Evolutionary conservation across 64 coral and sea anemone species (phyloP), one percentile per base, ranked within the genome.

Genomic region (Montipora sp.): DNA sequence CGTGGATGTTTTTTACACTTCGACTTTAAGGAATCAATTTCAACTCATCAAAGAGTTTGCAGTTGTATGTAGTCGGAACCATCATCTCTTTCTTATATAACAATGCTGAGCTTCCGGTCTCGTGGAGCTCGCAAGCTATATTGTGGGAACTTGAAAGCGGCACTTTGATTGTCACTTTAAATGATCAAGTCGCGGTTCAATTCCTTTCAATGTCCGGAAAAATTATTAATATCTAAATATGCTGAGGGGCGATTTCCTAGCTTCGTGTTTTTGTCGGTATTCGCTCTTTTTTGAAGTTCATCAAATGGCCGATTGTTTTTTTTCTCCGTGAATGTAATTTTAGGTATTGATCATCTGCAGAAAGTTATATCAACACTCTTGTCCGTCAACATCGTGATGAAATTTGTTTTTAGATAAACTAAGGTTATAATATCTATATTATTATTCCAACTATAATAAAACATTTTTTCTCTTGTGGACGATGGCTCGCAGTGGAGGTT

Each of bases 251-350:
- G 46, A 16, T 85, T 70, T 72, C 45, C 19, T 57, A 57, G 53
- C 53, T 48, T 48, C 19, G 61, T 85, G 63, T 85, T 85, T 84
- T 48, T 48, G 82, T 67, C 82, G 82, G 82, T 63, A 85, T 47
- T 10, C 11, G 63, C 19, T 5, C 14, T 71, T 72, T 85, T 85
- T 65, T 85, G 47, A 47, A 83, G 45, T 50, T 71, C 44, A 50
- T 72, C 82, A 72, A 85, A 5, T 70, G 45, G 9, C 5, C 4
- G 10, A 7, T 72, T 85, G 43, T 68, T 68, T 47, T 84, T 80
- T 48, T 36, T 19, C 59, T 19, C 44, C 1, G 13, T 15, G 60
- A 68, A 84, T 84, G 14, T 19, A 84, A 5, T 1, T 36, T 36
- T 2, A 36, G 36, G 22, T 3, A 6, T 21, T n/a, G 44, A 15